phyloP scores from a whole-genome alignment of 2,888 invertebrate species.

The Odontocolon sp. region DNA sequence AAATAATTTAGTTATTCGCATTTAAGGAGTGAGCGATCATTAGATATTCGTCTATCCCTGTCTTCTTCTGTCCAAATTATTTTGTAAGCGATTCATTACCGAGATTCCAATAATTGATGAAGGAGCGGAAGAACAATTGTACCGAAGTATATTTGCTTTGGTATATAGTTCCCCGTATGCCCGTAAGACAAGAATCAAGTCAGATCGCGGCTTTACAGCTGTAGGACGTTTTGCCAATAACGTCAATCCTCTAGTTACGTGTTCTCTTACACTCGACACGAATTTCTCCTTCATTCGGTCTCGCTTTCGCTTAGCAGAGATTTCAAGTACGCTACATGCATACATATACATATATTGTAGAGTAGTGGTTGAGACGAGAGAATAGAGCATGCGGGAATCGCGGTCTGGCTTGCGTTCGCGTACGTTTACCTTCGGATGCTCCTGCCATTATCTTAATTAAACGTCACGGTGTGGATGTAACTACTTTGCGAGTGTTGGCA shows the following conservation, averaged over 20 bases:
- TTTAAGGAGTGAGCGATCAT: too few relatives aligned
- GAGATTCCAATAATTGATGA: too few relatives aligned
- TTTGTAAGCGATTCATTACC: too few relatives aligned
- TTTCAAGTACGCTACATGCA: neutral
- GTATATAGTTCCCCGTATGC: conserved; percentile 12
- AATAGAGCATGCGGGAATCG: conserved; percentile 36
- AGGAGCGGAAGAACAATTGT: too few relatives aligned
- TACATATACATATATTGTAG: neutral
- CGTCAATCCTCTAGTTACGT: conserved; percentile 33
- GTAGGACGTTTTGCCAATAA: conserved; percentile 47
- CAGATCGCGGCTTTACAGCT: neutral
- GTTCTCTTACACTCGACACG: conserved; percentile 9
- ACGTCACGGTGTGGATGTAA: conserved; percentile 63
- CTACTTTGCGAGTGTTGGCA: conserved; percentile 52
- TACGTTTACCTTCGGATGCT: conserved; percentile 57
- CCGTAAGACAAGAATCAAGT: conserved; percentile 29
- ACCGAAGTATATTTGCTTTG: too few relatives aligned
- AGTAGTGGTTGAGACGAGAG: conserved; percentile 13
- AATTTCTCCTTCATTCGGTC: neutral
- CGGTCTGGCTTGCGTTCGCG: conserved; percentile 37
- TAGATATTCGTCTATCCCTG: too few relatives aligned
- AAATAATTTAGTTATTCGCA: too few relatives aligned
- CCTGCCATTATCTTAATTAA: conserved; percentile 70
- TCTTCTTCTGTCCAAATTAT: too few relatives aligned
- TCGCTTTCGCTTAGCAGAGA: neutral